Conservation (phyloP, 1,140 invertebrate genomes). For the Watersipora subatra region DNA sequence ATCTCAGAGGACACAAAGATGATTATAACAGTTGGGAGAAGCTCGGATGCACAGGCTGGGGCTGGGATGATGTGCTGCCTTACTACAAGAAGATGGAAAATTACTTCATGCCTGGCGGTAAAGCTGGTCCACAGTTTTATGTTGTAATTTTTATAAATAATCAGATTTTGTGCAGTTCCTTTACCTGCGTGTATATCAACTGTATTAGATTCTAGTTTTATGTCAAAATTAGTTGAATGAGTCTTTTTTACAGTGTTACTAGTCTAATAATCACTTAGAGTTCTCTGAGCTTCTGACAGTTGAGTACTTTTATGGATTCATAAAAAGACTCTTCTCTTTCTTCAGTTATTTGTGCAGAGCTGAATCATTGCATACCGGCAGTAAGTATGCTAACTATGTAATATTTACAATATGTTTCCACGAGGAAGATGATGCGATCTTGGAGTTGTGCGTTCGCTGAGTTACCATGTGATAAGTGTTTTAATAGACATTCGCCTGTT, state of each 20-base stretch:
- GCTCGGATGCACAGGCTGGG: constrained; percentile 78
- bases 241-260: neutral
- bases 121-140: neutral
- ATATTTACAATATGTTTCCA: no score
- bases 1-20: constrained; percentile 71
- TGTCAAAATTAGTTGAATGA: neutral
- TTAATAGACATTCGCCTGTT: no score
- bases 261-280: neutral
- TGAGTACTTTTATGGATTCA: no score
- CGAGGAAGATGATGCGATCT: no score
- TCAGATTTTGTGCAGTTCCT: neutral
- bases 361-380: no score
- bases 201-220: neutral
- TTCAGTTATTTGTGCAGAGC: no score
- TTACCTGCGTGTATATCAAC: neutral
- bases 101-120: neutral
- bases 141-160: neutral
- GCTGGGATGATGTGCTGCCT: constrained; percentile 63
- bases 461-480: no score
- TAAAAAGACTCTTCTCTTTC: no score
- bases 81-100: constrained; percentile 54
- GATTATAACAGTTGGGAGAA: constrained; percentile 85
- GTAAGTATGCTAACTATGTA: no score
- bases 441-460: no score
- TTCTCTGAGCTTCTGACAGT: no score